Conservation (phyloP, 2,797 vertebrate species). For the Morus bassanus region DNA sequence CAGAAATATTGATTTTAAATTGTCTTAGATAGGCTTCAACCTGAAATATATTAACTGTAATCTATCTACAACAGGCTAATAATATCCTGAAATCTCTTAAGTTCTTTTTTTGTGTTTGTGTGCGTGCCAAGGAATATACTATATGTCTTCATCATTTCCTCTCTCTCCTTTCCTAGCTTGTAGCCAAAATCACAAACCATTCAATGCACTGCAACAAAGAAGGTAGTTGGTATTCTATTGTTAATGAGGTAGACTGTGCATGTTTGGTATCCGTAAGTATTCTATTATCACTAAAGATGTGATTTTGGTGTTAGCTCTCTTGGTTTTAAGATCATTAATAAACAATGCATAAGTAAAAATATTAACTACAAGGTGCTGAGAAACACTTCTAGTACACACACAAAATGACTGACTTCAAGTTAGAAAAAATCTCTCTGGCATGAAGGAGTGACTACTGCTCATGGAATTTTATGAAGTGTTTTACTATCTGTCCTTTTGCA, state of each 20-base stretch:
- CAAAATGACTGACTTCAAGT: not conserved
- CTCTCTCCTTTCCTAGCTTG: not conserved
- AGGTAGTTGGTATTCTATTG: not conserved
- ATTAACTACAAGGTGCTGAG: not conserved
- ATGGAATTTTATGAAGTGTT: not conserved
- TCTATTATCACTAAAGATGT: not conserved
- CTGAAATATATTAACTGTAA: not conserved
- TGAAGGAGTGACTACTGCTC: not conserved
- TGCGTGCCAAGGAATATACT: not conserved
- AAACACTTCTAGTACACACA: not conserved
- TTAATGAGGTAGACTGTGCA: not conserved
- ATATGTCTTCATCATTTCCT: not conserved
- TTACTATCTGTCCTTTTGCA: not conserved
- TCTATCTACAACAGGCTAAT: not conserved
- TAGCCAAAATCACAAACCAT: not conserved
- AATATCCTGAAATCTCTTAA: not conserved
- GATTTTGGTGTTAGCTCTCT: not conserved
- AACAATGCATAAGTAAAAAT: not conserved
- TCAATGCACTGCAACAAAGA: not conserved
- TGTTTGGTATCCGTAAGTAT: not conserved
- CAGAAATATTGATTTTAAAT: constrained; percentile 9
- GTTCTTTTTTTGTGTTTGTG: not conserved
- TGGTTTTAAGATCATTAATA: not conserved
- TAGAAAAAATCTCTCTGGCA: not conserved
- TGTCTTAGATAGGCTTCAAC: not conserved